Conservation (phyloP, 1,140 invertebrate species). For the Mylabris phalerata region DNA sequence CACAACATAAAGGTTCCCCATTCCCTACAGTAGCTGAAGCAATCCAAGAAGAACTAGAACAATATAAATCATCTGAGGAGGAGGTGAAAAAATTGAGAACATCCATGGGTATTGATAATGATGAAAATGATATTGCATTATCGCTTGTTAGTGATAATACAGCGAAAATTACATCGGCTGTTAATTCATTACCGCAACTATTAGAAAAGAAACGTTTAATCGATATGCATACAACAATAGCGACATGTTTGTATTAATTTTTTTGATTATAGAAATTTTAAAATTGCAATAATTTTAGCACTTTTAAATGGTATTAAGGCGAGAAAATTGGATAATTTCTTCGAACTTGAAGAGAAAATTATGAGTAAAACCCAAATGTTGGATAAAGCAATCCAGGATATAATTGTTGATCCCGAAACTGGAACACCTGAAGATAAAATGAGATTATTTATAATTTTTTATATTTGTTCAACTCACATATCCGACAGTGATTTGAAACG, state of each 20-base stretch:
- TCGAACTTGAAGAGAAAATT: slow-evolving; percentile 97
- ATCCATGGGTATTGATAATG: slow-evolving; percentile 78
- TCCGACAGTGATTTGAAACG: slow-evolving; percentile 77
- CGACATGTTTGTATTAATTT: slow-evolving; percentile 59
- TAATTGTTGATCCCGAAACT: slow-evolving; percentile 77
- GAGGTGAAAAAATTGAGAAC: slow-evolving; percentile 93
- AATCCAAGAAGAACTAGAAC: slow-evolving; percentile 95
- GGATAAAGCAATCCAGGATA: slow-evolving; percentile 69
- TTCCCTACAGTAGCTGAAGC: slow-evolving; percentile 97
- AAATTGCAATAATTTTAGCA: slow-evolving; percentile 34
- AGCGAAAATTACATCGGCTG: slow-evolving; percentile 85
- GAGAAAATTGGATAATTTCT: slow-evolving; percentile 88
- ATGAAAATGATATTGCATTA: slow-evolving; percentile 64
- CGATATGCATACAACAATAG: slow-evolving; percentile 97
- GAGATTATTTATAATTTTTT: slow-evolving; percentile 91
- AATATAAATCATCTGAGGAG: slow-evolving; percentile 87
- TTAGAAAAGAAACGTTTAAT: slow-evolving; percentile 96
- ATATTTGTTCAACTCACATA: slow-evolving; percentile 74
- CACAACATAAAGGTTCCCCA: slow-evolving; percentile 87
- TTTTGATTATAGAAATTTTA: slow-evolving; percentile 1
- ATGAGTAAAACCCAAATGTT: slow-evolving; percentile 72
- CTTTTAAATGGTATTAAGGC: slow-evolving; percentile 89
- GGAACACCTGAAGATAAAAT: slow-evolving; percentile 91
- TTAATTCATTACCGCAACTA: slow-evolving; percentile 91
- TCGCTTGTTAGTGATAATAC: slow-evolving; percentile 91